Percentiles rank a stretch among this genome's conserved stretches.
Evolutionary conservation across 2,888 invertebrate genomes (phyloP).

Genomic region (Chymomyza procnemis): DNA sequence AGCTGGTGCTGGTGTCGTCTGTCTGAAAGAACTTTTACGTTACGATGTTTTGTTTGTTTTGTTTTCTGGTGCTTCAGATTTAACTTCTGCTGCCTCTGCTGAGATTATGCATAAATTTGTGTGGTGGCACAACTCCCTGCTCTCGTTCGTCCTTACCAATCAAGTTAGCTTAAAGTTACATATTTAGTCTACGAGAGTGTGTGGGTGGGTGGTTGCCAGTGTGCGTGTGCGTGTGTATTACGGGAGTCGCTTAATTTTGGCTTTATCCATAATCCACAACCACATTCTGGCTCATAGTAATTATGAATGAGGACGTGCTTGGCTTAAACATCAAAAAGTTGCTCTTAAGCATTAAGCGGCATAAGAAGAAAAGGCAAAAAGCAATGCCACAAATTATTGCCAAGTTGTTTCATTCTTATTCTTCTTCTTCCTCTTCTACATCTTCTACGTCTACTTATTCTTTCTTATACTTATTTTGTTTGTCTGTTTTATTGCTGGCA

Average conservation of each 20-base stretch:
- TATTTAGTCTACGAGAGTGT: neutral
- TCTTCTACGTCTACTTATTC: conserved; percentile 14
- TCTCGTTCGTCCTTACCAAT: neutral
- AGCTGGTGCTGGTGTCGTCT: neutral
- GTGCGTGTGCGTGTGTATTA: conserved; percentile 20
- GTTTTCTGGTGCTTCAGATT: neutral
- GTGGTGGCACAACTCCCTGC: neutral
- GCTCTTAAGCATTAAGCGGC: conserved; percentile 26
- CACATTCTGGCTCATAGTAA: conserved; percentile 45
- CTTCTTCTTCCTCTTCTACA: neutral
- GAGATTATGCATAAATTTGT: conserved; percentile 3
- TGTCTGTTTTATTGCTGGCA: conserved; percentile 7
- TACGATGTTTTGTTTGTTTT: neutral
- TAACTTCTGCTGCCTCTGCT: neutral
- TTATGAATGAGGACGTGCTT: conserved; percentile 60
- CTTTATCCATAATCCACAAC: neutral
- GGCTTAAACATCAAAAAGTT: conserved; percentile 34
- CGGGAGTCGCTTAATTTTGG: conserved; percentile 36
- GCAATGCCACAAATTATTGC: conserved; percentile 60
- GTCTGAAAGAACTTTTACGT: neutral
- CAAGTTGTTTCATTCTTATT: conserved; percentile 46
- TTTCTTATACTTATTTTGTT: neutral
- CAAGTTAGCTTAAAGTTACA: neutral
- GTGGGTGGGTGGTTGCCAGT: neutral
- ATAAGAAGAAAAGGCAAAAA: conserved; percentile 64